Evolutionary conservation across 1,140 invertebrate genomes (phyloP).

Genomic region (Lasioglossum baleicum): DNA sequence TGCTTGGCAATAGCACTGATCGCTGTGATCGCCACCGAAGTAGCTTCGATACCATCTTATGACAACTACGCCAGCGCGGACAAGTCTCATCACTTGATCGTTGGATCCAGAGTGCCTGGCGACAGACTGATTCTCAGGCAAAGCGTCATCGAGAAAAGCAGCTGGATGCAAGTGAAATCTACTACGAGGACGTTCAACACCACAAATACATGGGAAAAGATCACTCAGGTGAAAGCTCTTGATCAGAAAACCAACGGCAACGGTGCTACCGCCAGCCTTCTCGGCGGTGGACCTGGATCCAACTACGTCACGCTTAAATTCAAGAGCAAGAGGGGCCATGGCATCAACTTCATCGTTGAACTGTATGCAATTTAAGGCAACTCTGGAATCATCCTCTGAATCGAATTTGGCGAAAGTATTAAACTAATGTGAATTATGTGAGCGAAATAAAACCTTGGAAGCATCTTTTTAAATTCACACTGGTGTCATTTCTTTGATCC

Average conservation of each 20-base stretch:
- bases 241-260: slow-evolving; percentile 80
- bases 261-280: slow-evolving; percentile 77
- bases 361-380: slow-evolving; percentile 69
- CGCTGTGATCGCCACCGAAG: background rate
- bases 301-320: slow-evolving; percentile 77
- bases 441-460: no score
- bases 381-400: no score
- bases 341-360: slow-evolving; percentile 80
- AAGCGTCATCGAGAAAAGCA: no score
- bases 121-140: no score
- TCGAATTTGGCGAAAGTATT: no score
- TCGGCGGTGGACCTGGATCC: slow-evolving; percentile 75
- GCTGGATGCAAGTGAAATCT: no score
- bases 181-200: no score
- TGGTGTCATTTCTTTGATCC: no score
- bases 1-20: slow-evolving; percentile 22
- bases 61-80: slow-evolving; percentile 25
- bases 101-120: background rate
- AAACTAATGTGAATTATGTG: no score
- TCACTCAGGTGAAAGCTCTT: slow-evolving; percentile 75
- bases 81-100: background rate
- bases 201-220: no score
- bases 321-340: slow-evolving; percentile 79
- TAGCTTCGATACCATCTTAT: background rate
- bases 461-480: no score